Evolutionary conservation across 23 tunicate genomes (phyloP), one percentile per base, ranked within the genome.

Genomic region (Clavelina lepadiformis): DNA sequence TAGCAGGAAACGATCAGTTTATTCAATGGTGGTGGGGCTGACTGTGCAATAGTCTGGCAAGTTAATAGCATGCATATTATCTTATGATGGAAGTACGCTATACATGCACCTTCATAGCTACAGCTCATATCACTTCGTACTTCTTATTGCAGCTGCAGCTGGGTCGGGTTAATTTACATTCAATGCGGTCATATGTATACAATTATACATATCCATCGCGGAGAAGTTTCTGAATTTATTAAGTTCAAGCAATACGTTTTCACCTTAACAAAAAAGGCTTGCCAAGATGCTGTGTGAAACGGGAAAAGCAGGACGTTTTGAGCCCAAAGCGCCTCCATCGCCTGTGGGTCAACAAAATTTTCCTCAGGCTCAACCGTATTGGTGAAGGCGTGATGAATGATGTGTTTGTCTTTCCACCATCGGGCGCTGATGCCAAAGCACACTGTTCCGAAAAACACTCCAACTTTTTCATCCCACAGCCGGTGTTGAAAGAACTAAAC

Each of bases 331-430:
- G 62, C 83, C 41, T 88, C 96, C 32, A 49, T 23, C 21, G 96
- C 96, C 46, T 88, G 96, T 0, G 87, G 87, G 38, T 88, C 96
- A 1, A 88, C 45, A 53, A 84, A 84, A 1, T 72, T 83, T 20
- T 47, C 60, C 26, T 49, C 33, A 29, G 67, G 35, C 23, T 80
- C 86, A 19, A 88, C 82, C 22, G 96, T 88, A 55, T 88, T 88
- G 13, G 96, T 88, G 53, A 88, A 56, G 0, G 96, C 85, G 38
- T 88, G 96, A 34, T 88, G 96, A 23, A 80, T 70, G 0, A 69
- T 74, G 57, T 88, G 96, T 62, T 88, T 87, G 45, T 88, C 87
- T 68, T 88, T 88, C 96, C 96, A 88, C 87, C 82, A 79, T 0
- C 96, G 71, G 19, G 88, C 86, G 65, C 96, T 88, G 51, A 88